Base-by-base conservation (phyloP, 2,888 invertebrate species). In the Drosophila neotestacea region DNA sequence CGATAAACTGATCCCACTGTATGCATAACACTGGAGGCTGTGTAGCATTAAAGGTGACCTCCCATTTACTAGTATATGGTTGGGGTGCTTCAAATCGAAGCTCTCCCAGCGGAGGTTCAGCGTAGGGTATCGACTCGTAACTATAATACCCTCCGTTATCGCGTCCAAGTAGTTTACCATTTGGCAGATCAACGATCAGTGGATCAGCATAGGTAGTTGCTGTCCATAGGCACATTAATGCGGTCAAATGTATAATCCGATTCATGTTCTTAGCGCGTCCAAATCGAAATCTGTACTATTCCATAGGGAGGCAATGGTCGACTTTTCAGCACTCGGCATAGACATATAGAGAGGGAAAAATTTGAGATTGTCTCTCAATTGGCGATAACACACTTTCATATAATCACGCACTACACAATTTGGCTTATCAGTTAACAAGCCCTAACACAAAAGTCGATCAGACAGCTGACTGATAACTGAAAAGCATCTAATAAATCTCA, bases 111-210 rank as follows among this genome's bases (percentile, higher is more conserved):
- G 95, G 95, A 11, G 95, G 94, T 60, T 94, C 91, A 0, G 95
- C 95, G 79, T 95, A 96, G 0, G 95, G 95, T 51, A 96, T 93
- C 0, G 95, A 95, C 79, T 94, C 93, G 78, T 95, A 96, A 42
- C 95, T 94, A 9, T 94, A 94, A 76, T 93, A 95, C 0, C 90
- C 84, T 0, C 82, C 81, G 10, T 74, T 69, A 48, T 88, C 77
- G 4, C 77, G 81, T 4, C 92, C 92, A 1, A 79, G 78, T 27
- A 91, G 55, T 55, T 81, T 76, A 4, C 92, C 92, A 68, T 88
- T 81, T 0, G 81, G 56, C 13, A 90, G 52, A 41, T 85, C 58
- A n/a, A 90, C 73, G 4, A 89, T 58, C 22, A 87, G 55, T 0
- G 69, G 67, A 65, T 78, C 66, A 6, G 42, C 28, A 1, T 9